Conservation (phyloP, 2,888 invertebrate genomes). For the Cosmia pyralina region DNA sequence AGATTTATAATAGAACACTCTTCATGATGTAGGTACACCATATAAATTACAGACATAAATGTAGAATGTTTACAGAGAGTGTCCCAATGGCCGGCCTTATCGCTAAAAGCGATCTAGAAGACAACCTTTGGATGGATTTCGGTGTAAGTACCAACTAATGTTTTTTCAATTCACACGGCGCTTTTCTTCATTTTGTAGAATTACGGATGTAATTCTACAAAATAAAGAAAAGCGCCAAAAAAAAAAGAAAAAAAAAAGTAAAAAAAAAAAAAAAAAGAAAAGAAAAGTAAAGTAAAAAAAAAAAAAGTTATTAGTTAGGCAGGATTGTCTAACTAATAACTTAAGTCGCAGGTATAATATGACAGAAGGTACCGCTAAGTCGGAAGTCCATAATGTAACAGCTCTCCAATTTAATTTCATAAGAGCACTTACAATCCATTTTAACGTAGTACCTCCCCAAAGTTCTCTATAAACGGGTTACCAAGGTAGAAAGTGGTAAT, state of each 20-base stretch:
- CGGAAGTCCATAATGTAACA: conserved; percentile 14
- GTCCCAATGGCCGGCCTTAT: neutral
- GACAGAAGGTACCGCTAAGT: neutral
- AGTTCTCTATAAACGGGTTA: conserved; percentile 11
- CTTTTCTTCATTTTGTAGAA: neutral
- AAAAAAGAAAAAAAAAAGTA: no score
- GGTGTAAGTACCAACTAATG: rapidly evolving
- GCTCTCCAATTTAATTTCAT: conserved; percentile 28
- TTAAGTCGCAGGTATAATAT: neutral
- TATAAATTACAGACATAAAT: neutral
- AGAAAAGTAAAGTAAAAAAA: no score
- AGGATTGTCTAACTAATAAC: neutral
- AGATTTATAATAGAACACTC: neutral
- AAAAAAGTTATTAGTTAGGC: neutral
- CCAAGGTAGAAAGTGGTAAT: conserved; percentile 48
- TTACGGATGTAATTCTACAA: no score
- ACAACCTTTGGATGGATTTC: neutral
- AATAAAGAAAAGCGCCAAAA: no score
- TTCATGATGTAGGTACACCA: neutral
- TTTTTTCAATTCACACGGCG: rapidly evolving
- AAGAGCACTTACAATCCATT: conserved; percentile 10
- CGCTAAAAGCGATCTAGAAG: neutral
- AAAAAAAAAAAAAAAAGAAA: no score
- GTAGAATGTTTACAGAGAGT: no score
- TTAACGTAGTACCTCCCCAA: neutral